Evolutionary conservation across 1,140 invertebrate species (phyloP).

Genomic region (Drosophila pseudoananassae): DNA sequence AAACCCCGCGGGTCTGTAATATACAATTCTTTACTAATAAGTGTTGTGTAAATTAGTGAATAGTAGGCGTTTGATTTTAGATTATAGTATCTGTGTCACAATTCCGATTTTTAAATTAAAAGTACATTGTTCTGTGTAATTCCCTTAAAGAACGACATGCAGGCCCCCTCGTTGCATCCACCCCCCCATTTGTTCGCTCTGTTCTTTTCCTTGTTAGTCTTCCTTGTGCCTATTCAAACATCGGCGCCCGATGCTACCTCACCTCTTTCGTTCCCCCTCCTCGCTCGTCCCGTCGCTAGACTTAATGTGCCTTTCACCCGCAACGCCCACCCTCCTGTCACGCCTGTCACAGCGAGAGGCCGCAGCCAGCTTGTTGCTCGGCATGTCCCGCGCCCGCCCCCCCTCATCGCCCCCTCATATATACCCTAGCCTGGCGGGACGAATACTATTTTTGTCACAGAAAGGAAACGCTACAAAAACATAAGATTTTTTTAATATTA

Average conservation of each 20-base stretch:
- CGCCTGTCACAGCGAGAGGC: conserved; percentile 57
- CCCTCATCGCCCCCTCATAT: conserved; percentile 32
- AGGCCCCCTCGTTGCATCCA: neutral
- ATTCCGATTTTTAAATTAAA: too few species aligned
- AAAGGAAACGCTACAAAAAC: conserved; percentile 13
- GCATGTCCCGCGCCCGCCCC: conserved; percentile 40
- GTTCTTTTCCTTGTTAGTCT: conserved; percentile 59
- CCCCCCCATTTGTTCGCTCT: neutral
- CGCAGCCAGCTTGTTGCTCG: conserved; percentile 49
- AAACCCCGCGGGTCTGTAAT: too few species aligned
- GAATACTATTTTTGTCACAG: conserved; percentile 15
- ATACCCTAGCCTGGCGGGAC: conserved; percentile 30
- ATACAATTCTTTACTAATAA: too few species aligned
- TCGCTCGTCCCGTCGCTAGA: conserved; percentile 47
- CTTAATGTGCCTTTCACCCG: conserved; percentile 60
- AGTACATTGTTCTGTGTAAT: neutral
- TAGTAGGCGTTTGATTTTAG: too few species aligned
- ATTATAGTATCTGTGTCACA: too few species aligned
- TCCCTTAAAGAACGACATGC: conserved; percentile 56
- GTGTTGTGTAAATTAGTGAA: too few species aligned
- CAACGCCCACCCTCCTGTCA: conserved; percentile 1
- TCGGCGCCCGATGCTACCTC: conserved; percentile 72
- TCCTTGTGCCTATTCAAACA: conserved; percentile 79
- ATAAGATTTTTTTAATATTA: conserved; percentile 1
- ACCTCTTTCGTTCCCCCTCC: conserved; percentile 62